Evolutionary conservation across 2,797 vertebrate genomes (phyloP).

Genomic region (Euthynnus affinis): DNA sequence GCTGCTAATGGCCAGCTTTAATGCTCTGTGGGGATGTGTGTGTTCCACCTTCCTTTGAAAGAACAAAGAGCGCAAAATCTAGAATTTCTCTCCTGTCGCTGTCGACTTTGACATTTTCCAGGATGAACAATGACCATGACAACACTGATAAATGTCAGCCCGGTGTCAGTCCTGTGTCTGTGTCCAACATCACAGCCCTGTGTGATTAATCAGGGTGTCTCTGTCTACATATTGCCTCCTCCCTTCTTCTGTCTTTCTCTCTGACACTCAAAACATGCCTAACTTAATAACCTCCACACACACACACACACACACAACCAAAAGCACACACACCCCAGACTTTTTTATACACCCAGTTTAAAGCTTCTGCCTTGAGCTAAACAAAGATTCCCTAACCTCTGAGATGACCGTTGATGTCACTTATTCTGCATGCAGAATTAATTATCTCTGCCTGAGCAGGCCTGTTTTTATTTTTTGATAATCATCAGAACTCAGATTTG

Average conservation of each 20-base stretch:
- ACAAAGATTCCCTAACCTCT: conserved; percentile 23
- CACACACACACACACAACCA: background rate
- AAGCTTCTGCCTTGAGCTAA: conserved; percentile 9
- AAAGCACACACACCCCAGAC: background rate
- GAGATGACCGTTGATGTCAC: conserved; percentile 15
- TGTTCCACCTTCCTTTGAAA: conserved; percentile 13
- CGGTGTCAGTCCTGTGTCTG: conserved; percentile 25
- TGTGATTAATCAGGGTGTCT: conserved; percentile 20
- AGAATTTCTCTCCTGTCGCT: conserved; percentile 38
- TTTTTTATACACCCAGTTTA: background rate
- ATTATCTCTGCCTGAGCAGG: conserved; percentile 17
- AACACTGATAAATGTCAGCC: conserved; percentile 60
- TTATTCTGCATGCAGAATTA: conserved; percentile 22
- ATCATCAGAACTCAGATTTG: background rate
- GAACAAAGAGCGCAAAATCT: conserved; percentile 17
- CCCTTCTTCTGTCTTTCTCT: conserved; percentile 1
- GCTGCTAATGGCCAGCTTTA: conserved; percentile 21
- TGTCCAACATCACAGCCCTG: conserved; percentile 19
- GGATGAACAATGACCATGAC: conserved; percentile 55
- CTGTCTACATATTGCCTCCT: conserved; percentile 5
- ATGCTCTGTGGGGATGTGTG: conserved; percentile 23
- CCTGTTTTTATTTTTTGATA: conserved; percentile 15
- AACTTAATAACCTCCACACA: conserved; percentile 13
- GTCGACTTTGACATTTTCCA: conserved; percentile 64
- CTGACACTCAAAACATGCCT: background rate